Evolutionary conservation across 1,140 invertebrate species (phyloP), one percentile per base, ranked within the genome.

Genomic region (Drepana arcuata): DNA sequence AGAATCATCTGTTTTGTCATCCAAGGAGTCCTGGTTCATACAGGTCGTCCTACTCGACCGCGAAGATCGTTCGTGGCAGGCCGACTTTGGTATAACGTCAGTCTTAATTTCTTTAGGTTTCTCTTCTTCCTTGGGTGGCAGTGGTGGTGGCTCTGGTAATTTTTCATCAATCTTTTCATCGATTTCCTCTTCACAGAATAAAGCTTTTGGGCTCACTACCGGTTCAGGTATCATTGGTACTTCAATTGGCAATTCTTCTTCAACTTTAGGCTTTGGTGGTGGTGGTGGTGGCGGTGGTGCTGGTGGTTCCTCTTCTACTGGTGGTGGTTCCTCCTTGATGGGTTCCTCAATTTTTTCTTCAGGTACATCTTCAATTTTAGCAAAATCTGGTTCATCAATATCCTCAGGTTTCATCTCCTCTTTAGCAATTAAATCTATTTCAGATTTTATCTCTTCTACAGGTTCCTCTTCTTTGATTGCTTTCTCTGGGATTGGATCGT

Each of bases 1-100:
- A 59, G 86, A 57, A 57, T 85, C 54, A 74, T 86, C 59, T 45
- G 84, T 57, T 73, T 69, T 61, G 46, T 72, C 53, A 44, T 78
- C 58, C 43, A 69, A 35, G 10, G 78, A 73, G 45, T 77, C 58
- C 41, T 80, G 64, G 48, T 79, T 69, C 13, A 64, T 54, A 27
- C 71, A 69, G 1, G 77, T 68, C 1, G 67, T 72, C 7, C 75
- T 64, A 25, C 78, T 83, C 0, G 77, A 72, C n/a, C 77, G 48
- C 0, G 70, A 66, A 1, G 80, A 79, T 7, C 77, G 58, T 28
- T 77, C 71, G 40, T 83, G 61, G 44, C 74, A 73, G n/a, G 79
- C 69, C 11, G 80, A 75, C 35, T 73, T 79, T 0, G 79, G 18
- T 43, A 60, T 64, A 12, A 39, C 26, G 14, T 59, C 48, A 18